Evolutionary conservation across 2,113 vertebrate species (phyloP).

Genomic region (Oryzias curvinotus): DNA sequence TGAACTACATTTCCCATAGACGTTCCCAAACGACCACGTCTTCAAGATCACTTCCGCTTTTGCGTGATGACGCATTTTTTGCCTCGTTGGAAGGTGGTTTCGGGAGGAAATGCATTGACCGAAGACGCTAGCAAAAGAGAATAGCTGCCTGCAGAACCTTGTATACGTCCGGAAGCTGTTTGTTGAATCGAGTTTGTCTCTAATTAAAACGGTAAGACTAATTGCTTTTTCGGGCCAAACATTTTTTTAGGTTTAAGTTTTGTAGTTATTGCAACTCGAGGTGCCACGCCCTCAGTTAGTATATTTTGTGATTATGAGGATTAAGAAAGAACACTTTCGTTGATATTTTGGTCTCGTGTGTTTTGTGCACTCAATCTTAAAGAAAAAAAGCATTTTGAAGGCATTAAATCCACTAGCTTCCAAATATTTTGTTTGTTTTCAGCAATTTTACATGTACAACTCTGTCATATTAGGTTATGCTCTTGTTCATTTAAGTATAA

Average conservation of each 20-base stretch:
- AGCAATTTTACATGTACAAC: no score
- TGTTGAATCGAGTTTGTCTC: neutral
- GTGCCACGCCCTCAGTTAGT: conserved; percentile 47
- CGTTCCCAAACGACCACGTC: neutral
- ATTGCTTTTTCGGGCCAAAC: rapidly evolving
- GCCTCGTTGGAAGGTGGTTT: conserved; percentile 82
- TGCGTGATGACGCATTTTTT: conserved; percentile 78
- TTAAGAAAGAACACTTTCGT: neutral
- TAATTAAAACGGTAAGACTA: conserved; percentile 54
- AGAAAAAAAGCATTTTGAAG: neutral
- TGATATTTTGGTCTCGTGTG: no score
- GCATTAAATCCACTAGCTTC: neutral
- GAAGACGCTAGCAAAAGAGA: conserved; percentile 4
- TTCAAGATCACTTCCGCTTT: conserved; percentile 21
- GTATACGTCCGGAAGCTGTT: no score
- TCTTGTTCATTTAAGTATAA: no score
- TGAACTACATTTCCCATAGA: conserved; percentile 66
- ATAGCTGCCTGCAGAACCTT: neutral
- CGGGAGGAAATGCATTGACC: conserved; percentile 49
- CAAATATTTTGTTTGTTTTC: no score
- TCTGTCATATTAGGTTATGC: no score
- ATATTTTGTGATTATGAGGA: neutral
- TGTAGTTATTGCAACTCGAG: conserved; percentile 2
- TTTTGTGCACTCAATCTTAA: neutral
- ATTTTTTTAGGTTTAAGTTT: neutral